Base-by-base conservation (phyloP, 2,888 invertebrate species). In the Harpagoxenus sublaevis region DNA sequence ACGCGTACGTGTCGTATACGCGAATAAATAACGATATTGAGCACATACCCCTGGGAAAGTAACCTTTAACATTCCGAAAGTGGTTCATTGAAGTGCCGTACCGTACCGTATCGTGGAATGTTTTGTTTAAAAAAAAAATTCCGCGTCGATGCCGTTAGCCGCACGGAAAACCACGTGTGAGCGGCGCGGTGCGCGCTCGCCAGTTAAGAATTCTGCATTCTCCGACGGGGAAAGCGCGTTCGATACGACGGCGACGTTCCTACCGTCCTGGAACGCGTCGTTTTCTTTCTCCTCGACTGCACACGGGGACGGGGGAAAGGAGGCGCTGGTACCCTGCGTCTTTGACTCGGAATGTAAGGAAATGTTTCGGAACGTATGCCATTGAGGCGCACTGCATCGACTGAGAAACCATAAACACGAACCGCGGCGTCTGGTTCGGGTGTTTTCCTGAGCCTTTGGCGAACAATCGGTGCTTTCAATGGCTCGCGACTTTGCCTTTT, bases 311-410 rank as follows among this genome's bases (percentile, higher is more conserved):
- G 45, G 45, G 8, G 10, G 8, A 9, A 2, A 48, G 71, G 51
- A 65, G 78, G 63, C 62, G 73, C 68, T 75, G 81, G 23, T 55
- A 71, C 2, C 2, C 8, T 23, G 53, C 78, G 62, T 62, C 87
- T 87, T 84, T 89, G 84, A 84, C 84, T 84, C 42, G 88, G 82
- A 88, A 89, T 89, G 70, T 66, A 83, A 77, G 88, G 65, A 87
- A 88, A 87, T 78, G 81, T 87, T 87, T 83, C 73, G 71, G 42
- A 53, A 78, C 83, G 79, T 87, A 89, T 77, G 82, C 83, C 65
- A 60, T 48, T 39, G 77, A 63, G 73, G 62, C 45, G 77, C 60
- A 15, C 79, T 6, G 70, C 60, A 48, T 71, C 62, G 82, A 84
- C 70, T 42, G 39, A 28, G 83, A 71, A 88, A 81, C 83, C 85